Percentiles rank a stretch among this genome's conserved stretches.
phyloP scores from a whole-genome alignment of 2,113 vertebrate genomes.

The Eclectus roratus region DNA sequence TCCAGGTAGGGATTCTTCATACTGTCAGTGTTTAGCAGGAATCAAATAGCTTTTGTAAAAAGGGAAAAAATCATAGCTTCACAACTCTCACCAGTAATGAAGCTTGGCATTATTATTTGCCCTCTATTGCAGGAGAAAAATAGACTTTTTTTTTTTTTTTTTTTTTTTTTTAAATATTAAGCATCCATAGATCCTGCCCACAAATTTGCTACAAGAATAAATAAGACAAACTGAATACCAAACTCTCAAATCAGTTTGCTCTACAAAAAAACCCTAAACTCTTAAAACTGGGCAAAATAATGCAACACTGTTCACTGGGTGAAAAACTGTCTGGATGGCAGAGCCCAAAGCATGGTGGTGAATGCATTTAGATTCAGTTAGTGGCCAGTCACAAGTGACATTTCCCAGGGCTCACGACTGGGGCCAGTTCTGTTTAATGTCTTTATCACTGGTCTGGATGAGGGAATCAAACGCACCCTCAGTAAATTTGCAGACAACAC shows the following conservation, averaged over 20 bases:
- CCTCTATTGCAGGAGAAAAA: not conserved
- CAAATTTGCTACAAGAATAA: not conserved
- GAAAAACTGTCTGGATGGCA: not conserved
- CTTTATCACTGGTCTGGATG: fast-evolving
- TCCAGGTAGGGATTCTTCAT: not conserved
- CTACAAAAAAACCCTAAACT: not conserved
- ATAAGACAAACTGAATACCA: not conserved
- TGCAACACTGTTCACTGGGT: not conserved
- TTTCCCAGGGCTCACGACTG: fast-evolving
- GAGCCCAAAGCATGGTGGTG: not conserved
- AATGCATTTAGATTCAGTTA: not conserved
- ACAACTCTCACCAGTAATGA: not conserved
- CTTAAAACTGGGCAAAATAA: not conserved
- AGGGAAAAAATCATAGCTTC: not conserved
- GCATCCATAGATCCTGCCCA: not conserved
- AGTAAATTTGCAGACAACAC: not conserved
- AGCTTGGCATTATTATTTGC: not conserved
- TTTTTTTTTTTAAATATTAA: not conserved
- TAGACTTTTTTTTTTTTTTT: not conserved
- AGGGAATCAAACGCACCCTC: not conserved
- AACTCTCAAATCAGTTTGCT: not conserved
- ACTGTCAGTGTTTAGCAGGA: not conserved
- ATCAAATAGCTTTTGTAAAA: not conserved
- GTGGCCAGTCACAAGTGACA: fast-evolving
- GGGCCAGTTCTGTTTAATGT: not conserved